phyloP scores from a whole-genome alignment of 2,888 invertebrate species.

The Pandemis corylana region DNA sequence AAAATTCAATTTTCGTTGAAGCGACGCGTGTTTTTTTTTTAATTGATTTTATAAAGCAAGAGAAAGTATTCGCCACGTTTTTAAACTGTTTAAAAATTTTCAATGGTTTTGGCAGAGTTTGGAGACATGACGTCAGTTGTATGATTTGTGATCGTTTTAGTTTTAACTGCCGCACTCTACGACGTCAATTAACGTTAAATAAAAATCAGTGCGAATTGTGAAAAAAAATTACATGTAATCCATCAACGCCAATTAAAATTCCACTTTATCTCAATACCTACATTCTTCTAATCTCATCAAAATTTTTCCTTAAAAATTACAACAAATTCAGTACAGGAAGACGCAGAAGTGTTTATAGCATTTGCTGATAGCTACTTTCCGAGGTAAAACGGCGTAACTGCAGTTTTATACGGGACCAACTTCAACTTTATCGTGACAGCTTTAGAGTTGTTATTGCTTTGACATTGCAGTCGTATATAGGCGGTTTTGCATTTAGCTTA shows the following conservation, averaged over 20 bases:
- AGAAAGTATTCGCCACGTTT: not conserved
- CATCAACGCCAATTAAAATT: not conserved
- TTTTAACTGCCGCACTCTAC: not conserved
- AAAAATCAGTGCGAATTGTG: no score
- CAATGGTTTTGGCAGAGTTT: not conserved
- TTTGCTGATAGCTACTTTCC: slow-evolving; percentile 55
- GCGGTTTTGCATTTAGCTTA: not conserved
- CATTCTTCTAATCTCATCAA: slow-evolving; percentile 14
- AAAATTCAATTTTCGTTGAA: slow-evolving; percentile 75
- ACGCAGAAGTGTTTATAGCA: slow-evolving; percentile 74
- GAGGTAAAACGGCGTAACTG: not conserved
- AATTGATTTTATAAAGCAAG: not conserved
- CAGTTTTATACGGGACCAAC: slow-evolving; percentile 27
- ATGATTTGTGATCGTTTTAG: not conserved
- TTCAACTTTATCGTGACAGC: not conserved
- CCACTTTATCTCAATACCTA: not conserved
- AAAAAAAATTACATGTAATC: not conserved
- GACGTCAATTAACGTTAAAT: not conserved
- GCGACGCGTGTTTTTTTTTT: slow-evolving; percentile 42
- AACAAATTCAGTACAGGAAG: slow-evolving; percentile 65
- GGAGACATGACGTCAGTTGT: not conserved
- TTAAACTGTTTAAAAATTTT: not conserved
- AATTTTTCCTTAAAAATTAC: slow-evolving; percentile 34
- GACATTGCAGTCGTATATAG: not conserved
- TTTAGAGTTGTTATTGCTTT: not conserved